Conservation (phyloP, 2,888 invertebrate genomes). For the Diplazon laetatorius region DNA sequence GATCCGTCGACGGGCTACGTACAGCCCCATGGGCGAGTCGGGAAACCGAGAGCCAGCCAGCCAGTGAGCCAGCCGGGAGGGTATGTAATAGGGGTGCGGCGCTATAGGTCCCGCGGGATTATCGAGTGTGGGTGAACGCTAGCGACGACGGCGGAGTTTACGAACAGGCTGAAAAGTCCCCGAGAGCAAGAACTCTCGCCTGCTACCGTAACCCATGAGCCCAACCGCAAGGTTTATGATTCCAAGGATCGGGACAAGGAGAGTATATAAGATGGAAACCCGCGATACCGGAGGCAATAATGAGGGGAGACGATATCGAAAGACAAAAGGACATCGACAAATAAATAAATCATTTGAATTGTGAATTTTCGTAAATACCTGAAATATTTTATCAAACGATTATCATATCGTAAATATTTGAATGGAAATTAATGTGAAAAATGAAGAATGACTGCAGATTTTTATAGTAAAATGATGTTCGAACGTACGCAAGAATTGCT, state of each 20-base stretch:
- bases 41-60: too few species aligned
- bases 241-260: constrained; percentile 57
- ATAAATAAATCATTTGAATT: too few species aligned
- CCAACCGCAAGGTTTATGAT: constrained; percentile 78
- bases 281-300: neutral
- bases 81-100: constrained; percentile 73
- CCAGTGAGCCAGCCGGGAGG: constrained; percentile 45
- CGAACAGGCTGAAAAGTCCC: constrained; percentile 77
- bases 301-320: neutral
- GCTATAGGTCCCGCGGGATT: constrained; percentile 76
- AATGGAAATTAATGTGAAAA: too few species aligned
- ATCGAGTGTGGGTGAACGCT: constrained; percentile 75
- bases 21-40: constrained; percentile 14
- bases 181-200: constrained; percentile 72
- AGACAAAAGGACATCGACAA: neutral
- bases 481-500: too few species aligned
- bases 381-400: too few species aligned
- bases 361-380: too few species aligned
- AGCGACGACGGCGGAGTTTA: constrained; percentile 55
- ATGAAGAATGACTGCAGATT: too few species aligned
- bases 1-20: constrained; percentile 18
- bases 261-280: constrained; percentile 40
- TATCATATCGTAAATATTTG: too few species aligned
- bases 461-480: too few species aligned
- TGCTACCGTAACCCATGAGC: constrained; percentile 38